Conservation (phyloP, 2,888 invertebrate species). For the Sturmia bella region DNA sequence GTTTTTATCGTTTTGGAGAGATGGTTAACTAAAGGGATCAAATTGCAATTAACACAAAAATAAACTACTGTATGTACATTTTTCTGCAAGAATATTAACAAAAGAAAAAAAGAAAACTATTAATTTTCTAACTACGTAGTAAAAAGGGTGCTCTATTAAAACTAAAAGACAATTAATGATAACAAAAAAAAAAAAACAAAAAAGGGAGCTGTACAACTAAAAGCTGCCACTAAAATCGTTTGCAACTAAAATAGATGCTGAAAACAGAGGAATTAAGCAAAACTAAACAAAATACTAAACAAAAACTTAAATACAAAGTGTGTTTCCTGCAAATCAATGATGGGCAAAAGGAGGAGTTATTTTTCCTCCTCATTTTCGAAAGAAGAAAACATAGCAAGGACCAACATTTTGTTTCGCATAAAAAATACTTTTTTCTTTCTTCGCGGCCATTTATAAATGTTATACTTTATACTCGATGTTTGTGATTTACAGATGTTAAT, state of each 20-base stretch:
- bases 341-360: neutral
- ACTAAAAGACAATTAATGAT: constrained; percentile 23
- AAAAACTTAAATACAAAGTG: constrained; percentile 16
- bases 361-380: too few relatives aligned
- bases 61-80: constrained; percentile 17
- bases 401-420: too few relatives aligned
- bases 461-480: too few relatives aligned
- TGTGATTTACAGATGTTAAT: too few relatives aligned
- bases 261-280: constrained; percentile 10
- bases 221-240: constrained; percentile 1
- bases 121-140: neutral
- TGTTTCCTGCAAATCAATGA: constrained; percentile 25
- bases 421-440: too few relatives aligned
- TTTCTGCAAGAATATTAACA: constrained; percentile 9
- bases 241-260: neutral
- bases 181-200: constrained; percentile 20
- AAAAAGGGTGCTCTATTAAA: constrained; percentile 40
- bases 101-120: neutral
- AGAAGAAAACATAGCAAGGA: too few relatives aligned
- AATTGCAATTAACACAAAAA: constrained; percentile 16
- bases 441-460: too few relatives aligned
- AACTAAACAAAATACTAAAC: constrained; percentile 1
- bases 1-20: constrained; percentile 6
- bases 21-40: constrained; percentile 34
- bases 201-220: constrained; percentile 44